Conservation (phyloP, 2,888 invertebrate genomes). For the Limnephilus marmoratus region DNA sequence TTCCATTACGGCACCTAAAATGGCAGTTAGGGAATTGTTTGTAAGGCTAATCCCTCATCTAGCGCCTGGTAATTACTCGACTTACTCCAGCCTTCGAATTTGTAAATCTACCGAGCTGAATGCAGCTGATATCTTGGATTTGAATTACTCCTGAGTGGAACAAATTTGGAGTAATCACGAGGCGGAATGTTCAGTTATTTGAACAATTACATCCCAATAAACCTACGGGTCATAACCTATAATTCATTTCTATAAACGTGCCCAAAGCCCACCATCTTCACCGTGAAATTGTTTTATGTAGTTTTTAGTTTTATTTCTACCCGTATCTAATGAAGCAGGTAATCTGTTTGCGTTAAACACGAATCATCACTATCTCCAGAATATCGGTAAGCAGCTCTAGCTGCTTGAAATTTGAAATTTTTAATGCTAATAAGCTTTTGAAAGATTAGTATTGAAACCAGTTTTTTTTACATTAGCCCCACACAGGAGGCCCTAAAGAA, state of each 20-base stretch:
- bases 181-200: neutral
- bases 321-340: neutral
- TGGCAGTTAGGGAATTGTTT: slow-evolving; percentile 57
- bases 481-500: no score
- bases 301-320: neutral
- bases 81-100: neutral
- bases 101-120: slow-evolving; percentile 13
- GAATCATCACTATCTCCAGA: neutral
- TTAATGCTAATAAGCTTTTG: no score
- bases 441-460: neutral
- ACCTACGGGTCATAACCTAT: neutral
- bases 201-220: neutral
- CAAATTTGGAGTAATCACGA: neutral
- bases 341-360: neutral
- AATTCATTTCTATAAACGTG: neutral
- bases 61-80: slow-evolving; percentile 18
- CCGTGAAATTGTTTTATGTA: neutral
- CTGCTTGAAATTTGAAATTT: neutral
- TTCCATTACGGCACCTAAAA: slow-evolving; percentile 37
- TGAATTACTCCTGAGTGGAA: neutral
- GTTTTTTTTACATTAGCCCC: neutral
- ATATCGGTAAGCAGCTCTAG: neutral
- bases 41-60: slow-evolving; percentile 54
- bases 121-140: slow-evolving; percentile 28
- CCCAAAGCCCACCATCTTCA: neutral